Percentiles rank a stretch among this genome's conserved stretches.
Conservation (phyloP, 1,140 invertebrate species). For the Drosophila santomea region DNA sequence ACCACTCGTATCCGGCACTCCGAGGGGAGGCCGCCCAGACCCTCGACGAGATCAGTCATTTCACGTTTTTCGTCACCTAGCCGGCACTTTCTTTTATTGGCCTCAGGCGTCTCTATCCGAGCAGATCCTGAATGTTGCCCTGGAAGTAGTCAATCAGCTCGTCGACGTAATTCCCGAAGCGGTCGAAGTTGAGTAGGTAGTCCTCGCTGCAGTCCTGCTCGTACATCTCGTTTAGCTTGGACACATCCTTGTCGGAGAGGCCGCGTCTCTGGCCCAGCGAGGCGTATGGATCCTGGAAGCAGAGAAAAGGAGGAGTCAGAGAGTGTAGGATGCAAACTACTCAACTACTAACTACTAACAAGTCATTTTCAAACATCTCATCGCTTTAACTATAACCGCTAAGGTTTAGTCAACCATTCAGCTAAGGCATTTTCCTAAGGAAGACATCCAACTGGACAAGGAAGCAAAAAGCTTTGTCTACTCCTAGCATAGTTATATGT, state of each 20-base stretch:
- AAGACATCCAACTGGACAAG: not conserved
- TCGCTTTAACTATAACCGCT: not conserved
- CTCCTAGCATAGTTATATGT: not conserved
- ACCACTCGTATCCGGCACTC: constrained; percentile 46
- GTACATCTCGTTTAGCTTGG: constrained; percentile 89
- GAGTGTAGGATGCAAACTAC: too few species aligned
- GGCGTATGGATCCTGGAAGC: constrained; percentile 70
- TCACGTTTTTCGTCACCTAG: constrained; percentile 85
- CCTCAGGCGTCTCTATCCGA: constrained; percentile 47
- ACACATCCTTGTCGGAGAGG: constrained; percentile 88
- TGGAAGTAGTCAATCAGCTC: constrained; percentile 79
- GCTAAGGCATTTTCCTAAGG: not conserved
- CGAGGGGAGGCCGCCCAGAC: constrained; percentile 85
- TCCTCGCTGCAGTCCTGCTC: constrained; percentile 84
- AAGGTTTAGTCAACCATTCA: not conserved
- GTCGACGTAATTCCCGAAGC: constrained; percentile 65
- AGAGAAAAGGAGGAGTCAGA: not conserved
- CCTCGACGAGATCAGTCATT: constrained; percentile 86
- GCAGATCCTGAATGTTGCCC: constrained; percentile 59
- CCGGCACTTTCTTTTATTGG: constrained; percentile 34
- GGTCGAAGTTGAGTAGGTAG: constrained; percentile 66
- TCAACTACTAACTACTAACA: not conserved
- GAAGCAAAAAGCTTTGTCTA: not conserved
- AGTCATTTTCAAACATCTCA: not conserved
- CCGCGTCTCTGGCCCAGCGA: constrained; percentile 88